Evolutionary conservation across 2,888 invertebrate species (phyloP).

Genomic region (Poecilobothrus nobilitatus): DNA sequence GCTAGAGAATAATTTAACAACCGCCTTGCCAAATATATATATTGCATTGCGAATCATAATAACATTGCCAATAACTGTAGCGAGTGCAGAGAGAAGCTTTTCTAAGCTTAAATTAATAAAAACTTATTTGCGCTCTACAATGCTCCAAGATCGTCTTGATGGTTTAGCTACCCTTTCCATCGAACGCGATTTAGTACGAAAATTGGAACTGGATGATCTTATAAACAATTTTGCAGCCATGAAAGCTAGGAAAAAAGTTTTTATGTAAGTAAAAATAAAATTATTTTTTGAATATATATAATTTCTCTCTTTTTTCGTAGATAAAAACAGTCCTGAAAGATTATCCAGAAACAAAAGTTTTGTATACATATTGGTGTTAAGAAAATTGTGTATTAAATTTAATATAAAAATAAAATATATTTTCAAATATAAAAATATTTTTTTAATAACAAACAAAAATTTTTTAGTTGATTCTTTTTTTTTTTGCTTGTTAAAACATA

Average conservation of each 20-base stretch:
- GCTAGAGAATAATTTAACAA: slow-evolving; percentile 8
- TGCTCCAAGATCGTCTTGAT: slow-evolving; percentile 15
- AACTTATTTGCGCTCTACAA: slow-evolving; percentile 12
- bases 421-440: slow-evolving; percentile 3
- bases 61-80: slow-evolving; percentile 11
- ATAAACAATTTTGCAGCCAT: slow-evolving; percentile 15
- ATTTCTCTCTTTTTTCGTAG: slow-evolving; percentile 11
- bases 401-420: slow-evolving; percentile 6
- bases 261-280: slow-evolving; percentile 9
- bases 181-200: slow-evolving; percentile 12
- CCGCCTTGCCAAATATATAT: slow-evolving; percentile 10
- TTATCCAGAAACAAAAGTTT: not conserved
- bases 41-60: slow-evolving; percentile 10
- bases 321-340: not conserved
- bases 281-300: slow-evolving; percentile 8
- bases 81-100: slow-evolving; percentile 11
- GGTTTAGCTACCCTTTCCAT: slow-evolving; percentile 14
- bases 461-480: not conserved
- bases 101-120: slow-evolving; percentile 13
- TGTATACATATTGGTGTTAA: not conserved
- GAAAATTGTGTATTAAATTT: not conserved
- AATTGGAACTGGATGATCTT: slow-evolving; percentile 13
- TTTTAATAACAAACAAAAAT: not conserved
- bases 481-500: slow-evolving; percentile 6
- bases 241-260: slow-evolving; percentile 12